phyloP scores from a whole-genome alignment of 1,140 invertebrate genomes.

The Saccostrea cuccullata region DNA sequence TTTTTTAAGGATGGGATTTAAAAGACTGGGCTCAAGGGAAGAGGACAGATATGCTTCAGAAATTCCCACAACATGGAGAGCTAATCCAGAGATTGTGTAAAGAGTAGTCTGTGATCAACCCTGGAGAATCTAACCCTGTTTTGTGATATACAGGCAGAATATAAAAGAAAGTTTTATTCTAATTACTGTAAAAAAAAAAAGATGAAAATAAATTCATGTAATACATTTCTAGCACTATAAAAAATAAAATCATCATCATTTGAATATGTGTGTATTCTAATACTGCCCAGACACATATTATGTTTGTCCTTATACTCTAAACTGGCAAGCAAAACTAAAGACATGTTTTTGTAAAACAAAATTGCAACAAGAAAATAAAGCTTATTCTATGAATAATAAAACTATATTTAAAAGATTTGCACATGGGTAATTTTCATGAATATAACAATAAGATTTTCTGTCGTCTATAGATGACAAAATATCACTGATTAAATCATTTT shows the following conservation, averaged over 20 bases:
- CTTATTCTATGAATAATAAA: not conserved
- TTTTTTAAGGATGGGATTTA: constrained; percentile 43
- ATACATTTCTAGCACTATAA: not conserved
- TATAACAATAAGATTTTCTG: too few species aligned
- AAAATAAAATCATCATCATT: not conserved
- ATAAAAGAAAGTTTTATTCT: not conserved
- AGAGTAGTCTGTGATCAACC: not conserved
- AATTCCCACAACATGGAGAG: constrained; percentile 52
- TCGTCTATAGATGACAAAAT: too few species aligned
- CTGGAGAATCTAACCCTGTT: too few species aligned
- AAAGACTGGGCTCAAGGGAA: constrained; percentile 45
- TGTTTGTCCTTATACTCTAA: not conserved
- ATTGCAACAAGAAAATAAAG: not conserved
- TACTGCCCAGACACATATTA: not conserved
- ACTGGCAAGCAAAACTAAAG: not conserved
- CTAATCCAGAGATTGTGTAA: constrained; percentile 32
- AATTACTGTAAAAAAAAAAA: not conserved
- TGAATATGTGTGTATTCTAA: not conserved
- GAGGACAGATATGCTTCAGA: constrained; percentile 5
- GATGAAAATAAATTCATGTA: too few species aligned
- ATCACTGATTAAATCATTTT: too few species aligned
- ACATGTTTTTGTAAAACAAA: not conserved
- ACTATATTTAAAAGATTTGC: too few species aligned
- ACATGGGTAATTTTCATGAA: too few species aligned
- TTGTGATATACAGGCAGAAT: not conserved